These are phyloP conservation scores for Dryobota labecula DNA, from an alignment of 2,888 invertebrate species.

Conservation along the genomic window DNA sequence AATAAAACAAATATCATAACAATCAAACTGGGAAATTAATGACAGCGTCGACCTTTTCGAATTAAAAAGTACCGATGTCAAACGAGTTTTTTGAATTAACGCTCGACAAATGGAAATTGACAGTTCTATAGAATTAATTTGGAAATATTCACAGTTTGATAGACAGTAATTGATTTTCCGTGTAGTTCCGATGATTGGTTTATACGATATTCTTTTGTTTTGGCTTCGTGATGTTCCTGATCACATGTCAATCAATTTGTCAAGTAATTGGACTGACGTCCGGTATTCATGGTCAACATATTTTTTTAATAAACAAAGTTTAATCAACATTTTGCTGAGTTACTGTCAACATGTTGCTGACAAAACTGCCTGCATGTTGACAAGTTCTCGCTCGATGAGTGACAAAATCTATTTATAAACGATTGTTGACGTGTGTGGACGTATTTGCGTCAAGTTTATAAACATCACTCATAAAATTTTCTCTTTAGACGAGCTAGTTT, in stretches of 20 bases:
- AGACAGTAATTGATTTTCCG: slow-evolving; percentile 11
- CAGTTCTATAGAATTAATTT: slow-evolving; percentile 26
- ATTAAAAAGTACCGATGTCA: neutral
- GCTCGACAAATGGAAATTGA: slow-evolving; percentile 7
- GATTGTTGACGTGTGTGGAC: no score
- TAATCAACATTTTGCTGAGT: no score
- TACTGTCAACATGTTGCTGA: no score
- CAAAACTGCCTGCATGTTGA: no score
- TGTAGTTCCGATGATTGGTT: slow-evolving; percentile 8
- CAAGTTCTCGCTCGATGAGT: no score
- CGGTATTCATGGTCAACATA: no score
- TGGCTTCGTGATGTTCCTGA: neutral
- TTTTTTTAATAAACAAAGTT: no score
- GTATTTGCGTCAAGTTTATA: no score
- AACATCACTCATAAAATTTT: no score
- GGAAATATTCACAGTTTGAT: slow-evolving; percentile 19
- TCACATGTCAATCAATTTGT: neutral
- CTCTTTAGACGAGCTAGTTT: no score
- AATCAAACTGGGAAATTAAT: slow-evolving; percentile 22
- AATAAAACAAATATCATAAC: slow-evolving; percentile 26
- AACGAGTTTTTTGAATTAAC: slow-evolving; percentile 18
- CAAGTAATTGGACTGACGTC: neutral
- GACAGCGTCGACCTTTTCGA: neutral
- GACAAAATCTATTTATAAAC: no score
- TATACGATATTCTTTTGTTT: slow-evolving; percentile 6